A percentile compares a stretch with the other conserved stretches of the same genome.
phyloP scores from a whole-genome alignment of 1,140 invertebrate species.

The Himalopsyche phryganea region DNA sequence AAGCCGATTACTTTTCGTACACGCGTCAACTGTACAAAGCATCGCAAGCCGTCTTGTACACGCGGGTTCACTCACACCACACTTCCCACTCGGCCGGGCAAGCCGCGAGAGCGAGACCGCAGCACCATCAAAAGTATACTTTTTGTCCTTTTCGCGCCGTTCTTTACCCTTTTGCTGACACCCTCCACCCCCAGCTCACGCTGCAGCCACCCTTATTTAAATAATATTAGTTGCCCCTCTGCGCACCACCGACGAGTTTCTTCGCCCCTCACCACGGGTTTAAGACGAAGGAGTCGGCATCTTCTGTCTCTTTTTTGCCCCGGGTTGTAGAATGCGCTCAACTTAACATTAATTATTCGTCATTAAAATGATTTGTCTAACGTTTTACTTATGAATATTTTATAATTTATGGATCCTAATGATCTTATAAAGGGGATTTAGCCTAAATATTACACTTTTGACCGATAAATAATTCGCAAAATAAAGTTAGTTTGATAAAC shows the following conservation, averaged over 20 bases:
- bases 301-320: slow-evolving; percentile 29
- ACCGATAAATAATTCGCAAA: too few relatives aligned
- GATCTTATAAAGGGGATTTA: too few relatives aligned
- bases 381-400: too few relatives aligned
- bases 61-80: not conserved
- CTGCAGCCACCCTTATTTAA: slow-evolving; percentile 21
- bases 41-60: too few relatives aligned
- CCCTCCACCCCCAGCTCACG: slow-evolving; percentile 14
- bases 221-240: slow-evolving; percentile 26
- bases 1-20: too few relatives aligned
- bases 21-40: too few relatives aligned
- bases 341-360: too few relatives aligned
- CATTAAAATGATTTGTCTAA: too few relatives aligned
- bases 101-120: slow-evolving; percentile 29
- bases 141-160: slow-evolving; percentile 29
- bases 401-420: too few relatives aligned
- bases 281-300: slow-evolving; percentile 31
- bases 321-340: slow-evolving; percentile 4
- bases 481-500: too few relatives aligned
- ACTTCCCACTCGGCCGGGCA: not conserved
- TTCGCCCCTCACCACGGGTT: slow-evolving; percentile 10
- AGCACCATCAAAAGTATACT: slow-evolving; percentile 30
- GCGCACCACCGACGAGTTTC: not conserved
- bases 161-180: slow-evolving; percentile 23
- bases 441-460: too few relatives aligned